Percentiles rank a stretch among this genome's conserved stretches.
Conservation (phyloP, 2,888 invertebrate species). For the Steinernema hermaphroditum region DNA sequence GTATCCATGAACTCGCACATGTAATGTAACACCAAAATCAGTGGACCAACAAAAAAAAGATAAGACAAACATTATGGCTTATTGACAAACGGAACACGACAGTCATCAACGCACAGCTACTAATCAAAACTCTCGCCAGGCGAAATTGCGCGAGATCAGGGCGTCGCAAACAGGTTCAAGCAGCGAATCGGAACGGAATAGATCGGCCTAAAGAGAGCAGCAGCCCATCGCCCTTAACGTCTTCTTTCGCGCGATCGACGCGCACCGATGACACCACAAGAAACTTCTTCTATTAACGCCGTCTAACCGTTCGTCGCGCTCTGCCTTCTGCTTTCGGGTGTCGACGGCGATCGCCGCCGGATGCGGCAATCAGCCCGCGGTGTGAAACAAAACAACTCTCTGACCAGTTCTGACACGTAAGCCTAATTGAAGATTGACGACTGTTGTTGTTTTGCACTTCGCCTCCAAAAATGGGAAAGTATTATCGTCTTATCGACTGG, state of each 20-base stretch:
- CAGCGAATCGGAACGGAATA: constrained; percentile 24
- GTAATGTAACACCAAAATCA: no score
- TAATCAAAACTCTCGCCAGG: neutral
- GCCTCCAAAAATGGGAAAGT: neutral
- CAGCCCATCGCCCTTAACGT: neutral
- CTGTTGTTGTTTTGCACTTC: constrained; percentile 19
- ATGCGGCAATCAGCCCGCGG: neutral
- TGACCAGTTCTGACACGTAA: neutral
- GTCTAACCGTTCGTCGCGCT: neutral
- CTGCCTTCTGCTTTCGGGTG: neutral
- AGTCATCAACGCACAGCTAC: neutral
- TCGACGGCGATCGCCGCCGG: neutral
- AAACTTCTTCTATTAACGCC: neutral
- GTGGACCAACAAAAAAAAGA: no score
- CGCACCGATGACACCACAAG: constrained; percentile 17
- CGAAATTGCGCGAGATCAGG: constrained; percentile 15
- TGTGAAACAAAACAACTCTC: neutral
- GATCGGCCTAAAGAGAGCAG: neutral
- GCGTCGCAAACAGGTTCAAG: constrained; percentile 19
- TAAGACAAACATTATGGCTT: no score
- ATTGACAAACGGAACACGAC: no score
- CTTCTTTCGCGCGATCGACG: constrained; percentile 18
- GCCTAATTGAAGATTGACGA: neutral
- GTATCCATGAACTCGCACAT: no score
- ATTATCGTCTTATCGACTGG: neutral